These are phyloP conservation scores for Mirounga angustirostris DNA, from an alignment of 2,113 vertebrate genomes.

Conservation along the genomic window DNA sequence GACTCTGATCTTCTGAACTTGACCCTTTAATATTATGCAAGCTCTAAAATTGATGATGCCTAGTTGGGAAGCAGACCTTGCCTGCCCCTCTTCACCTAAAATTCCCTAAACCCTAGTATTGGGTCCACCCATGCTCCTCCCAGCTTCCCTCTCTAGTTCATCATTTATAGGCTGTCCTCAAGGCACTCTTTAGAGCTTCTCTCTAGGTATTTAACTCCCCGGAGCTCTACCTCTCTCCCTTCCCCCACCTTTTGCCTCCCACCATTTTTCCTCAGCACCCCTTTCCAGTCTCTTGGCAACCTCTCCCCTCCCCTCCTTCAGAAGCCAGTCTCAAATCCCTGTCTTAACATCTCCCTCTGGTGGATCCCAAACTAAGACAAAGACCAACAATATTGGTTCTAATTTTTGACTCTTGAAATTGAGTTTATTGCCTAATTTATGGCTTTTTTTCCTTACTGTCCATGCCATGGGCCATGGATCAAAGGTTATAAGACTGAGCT, in stretches of 20 bases:
- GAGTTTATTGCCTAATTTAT: neutral
- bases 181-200: neutral
- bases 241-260: neutral
- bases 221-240: neutral
- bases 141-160: neutral
- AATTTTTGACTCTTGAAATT: neutral
- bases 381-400: neutral
- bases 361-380: neutral
- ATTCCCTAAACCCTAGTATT: neutral
- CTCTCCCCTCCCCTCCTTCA: slow-evolving; percentile 66
- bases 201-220: neutral
- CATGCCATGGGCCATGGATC: too few species aligned
- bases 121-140: neutral
- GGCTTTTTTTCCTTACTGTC: neutral
- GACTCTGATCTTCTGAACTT: neutral
- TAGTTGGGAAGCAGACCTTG: neutral
- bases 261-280: neutral
- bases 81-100: neutral
- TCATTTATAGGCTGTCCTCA: neutral
- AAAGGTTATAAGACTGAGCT: neutral
- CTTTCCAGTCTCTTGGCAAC: fast-evolving
- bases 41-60: neutral
- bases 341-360: neutral
- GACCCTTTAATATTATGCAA: neutral
- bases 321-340: neutral